These are phyloP conservation scores for Phrynocephalus guinanensis DNA, from an alignment of 2,797 vertebrate genomes.

Conservation along the genomic window DNA sequence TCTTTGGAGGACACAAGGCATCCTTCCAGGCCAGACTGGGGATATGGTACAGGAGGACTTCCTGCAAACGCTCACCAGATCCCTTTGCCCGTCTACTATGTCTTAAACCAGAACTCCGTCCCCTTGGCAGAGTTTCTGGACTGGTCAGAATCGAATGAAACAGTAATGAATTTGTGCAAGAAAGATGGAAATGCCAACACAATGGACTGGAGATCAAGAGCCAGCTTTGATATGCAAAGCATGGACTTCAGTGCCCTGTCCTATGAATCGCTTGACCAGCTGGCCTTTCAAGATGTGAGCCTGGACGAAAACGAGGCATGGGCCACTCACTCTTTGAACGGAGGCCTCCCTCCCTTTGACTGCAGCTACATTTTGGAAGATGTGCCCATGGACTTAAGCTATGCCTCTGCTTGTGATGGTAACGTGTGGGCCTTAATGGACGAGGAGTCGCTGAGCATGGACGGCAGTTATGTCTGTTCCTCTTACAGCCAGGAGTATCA, in stretches of 20 bases:
- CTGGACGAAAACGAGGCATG: slow-evolving; percentile 84
- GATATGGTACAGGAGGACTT: slow-evolving; percentile 66
- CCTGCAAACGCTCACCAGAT: slow-evolving; percentile 53
- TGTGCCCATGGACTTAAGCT: slow-evolving; percentile 82
- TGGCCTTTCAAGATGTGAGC: slow-evolving; percentile 84
- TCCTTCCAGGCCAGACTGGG: slow-evolving; percentile 72
- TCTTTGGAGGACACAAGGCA: slow-evolving; percentile 68
- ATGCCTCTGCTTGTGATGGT: slow-evolving; percentile 73
- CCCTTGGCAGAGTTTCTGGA: slow-evolving; percentile 64
- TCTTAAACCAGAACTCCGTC: slow-evolving; percentile 72
- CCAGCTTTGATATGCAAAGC: slow-evolving; percentile 79
- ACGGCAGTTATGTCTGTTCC: slow-evolving; percentile 80
- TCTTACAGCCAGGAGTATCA: slow-evolving; percentile 89
- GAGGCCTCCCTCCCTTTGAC: slow-evolving; percentile 75
- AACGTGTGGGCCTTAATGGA: slow-evolving; percentile 69
- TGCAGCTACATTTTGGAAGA: slow-evolving; percentile 73
- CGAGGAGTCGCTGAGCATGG: slow-evolving; percentile 75
- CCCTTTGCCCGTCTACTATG: slow-evolving; percentile 65
- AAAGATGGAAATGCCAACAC: slow-evolving; percentile 82
- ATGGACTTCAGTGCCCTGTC: slow-evolving; percentile 69
- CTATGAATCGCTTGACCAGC: slow-evolving; percentile 73
- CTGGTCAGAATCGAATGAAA: slow-evolving; percentile 75
- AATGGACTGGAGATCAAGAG: slow-evolving; percentile 79
- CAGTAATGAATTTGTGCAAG: slow-evolving; percentile 88
- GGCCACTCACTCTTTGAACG: slow-evolving; percentile 80